These are phyloP conservation scores for Synergus umbraculus DNA, from an alignment of 2,888 invertebrate species.

Conservation along the genomic window DNA sequence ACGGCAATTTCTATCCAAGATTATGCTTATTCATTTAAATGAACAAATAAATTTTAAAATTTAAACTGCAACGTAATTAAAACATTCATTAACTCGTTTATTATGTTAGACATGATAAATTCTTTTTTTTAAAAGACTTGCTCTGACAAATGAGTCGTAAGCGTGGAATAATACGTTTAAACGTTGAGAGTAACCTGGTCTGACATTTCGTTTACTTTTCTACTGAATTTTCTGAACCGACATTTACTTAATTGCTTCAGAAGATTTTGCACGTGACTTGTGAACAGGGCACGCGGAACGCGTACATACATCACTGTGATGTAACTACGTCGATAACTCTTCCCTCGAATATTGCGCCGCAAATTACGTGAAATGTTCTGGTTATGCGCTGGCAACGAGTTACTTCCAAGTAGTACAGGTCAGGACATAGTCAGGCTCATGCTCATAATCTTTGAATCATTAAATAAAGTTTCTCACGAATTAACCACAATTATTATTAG, in stretches of 20 bases:
- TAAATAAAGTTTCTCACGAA: background rate
- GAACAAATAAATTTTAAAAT: too few relatives aligned
- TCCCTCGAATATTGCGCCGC: constrained; percentile 46
- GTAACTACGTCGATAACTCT: constrained; percentile 10
- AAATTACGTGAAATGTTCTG: constrained; percentile 20
- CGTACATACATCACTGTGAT: background rate
- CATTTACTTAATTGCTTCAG: background rate
- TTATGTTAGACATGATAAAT: background rate
- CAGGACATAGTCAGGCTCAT: background rate
- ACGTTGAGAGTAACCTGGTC: background rate
- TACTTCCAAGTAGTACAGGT: background rate
- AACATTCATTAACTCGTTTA: too few relatives aligned
- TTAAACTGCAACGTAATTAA: too few relatives aligned
- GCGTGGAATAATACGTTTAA: background rate
- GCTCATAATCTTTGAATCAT: background rate
- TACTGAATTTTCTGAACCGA: background rate
- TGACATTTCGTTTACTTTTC: constrained; percentile 9
- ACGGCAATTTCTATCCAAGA: too few relatives aligned
- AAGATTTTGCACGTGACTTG: constrained; percentile 15
- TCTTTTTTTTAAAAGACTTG: background rate
- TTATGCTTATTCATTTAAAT: too few relatives aligned
- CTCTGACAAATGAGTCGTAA: background rate
- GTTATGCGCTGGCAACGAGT: constrained; percentile 23
- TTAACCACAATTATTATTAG: background rate
- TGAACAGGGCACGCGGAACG: background rate